Conservation (phyloP, 2,113 vertebrate species). For the Opisthocomus hoazin region DNA sequence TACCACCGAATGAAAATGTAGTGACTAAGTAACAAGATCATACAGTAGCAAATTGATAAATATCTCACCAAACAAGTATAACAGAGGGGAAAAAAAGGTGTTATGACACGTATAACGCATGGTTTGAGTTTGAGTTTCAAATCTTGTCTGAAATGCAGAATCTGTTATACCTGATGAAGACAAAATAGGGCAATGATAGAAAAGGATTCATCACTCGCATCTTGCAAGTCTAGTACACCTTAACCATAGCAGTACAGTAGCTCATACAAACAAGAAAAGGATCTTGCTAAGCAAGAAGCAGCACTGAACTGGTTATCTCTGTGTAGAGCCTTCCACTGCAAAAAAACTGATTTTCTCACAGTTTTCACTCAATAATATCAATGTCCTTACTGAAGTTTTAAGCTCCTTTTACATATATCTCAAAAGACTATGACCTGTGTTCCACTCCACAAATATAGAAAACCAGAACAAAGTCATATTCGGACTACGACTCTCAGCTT, state of each 20-base stretch:
- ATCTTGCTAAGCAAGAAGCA: neutral
- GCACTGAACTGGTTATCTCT: neutral
- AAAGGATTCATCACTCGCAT: neutral
- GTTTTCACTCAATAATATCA: neutral
- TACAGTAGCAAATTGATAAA: neutral
- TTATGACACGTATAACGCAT: fast-evolving
- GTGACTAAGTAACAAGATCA: neutral
- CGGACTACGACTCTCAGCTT: neutral
- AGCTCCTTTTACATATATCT: neutral
- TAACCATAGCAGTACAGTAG: neutral
- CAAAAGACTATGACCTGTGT: neutral
- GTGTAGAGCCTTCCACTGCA: neutral
- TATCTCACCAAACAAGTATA: neutral
- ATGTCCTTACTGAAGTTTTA: neutral
- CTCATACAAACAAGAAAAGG: neutral
- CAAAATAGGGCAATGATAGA: neutral
- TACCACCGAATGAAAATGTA: neutral
- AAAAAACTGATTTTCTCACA: neutral
- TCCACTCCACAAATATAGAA: neutral
- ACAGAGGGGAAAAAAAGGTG: neutral
- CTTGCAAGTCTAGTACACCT: neutral
- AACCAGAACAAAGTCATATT: neutral
- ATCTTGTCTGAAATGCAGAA: neutral
- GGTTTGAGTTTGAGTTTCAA: neutral
- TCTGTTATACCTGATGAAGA: neutral